phyloP scores from a whole-genome alignment of 2,888 invertebrate species.

The Rapana venosa region DNA sequence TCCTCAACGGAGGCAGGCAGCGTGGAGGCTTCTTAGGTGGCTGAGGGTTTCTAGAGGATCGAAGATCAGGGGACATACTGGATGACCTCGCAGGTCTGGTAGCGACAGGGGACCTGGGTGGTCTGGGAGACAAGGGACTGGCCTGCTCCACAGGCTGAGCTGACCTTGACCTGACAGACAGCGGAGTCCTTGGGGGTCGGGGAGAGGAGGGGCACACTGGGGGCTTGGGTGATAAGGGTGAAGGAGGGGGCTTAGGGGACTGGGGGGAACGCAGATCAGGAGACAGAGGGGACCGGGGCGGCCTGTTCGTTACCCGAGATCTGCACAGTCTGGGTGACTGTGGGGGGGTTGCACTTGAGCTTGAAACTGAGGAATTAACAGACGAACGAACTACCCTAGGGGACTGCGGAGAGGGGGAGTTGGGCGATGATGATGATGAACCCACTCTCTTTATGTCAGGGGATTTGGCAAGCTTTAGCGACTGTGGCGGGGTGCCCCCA shows the following conservation, averaged over 20 bases:
- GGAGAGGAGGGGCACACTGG: slow-evolving; percentile 25
- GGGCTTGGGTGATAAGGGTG: slow-evolving; percentile 22
- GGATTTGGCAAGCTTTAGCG: neutral
- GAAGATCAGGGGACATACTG: slow-evolving; percentile 25
- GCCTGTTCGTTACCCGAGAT: slow-evolving; percentile 22
- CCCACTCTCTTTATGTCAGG: neutral
- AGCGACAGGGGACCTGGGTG: slow-evolving; percentile 27
- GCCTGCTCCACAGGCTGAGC: slow-evolving; percentile 6
- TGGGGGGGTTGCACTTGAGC: neutral
- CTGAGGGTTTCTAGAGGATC: neutral
- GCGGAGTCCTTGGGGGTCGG: slow-evolving; percentile 15
- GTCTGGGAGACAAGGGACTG: slow-evolving; percentile 25
- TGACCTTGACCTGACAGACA: slow-evolving; percentile 32
- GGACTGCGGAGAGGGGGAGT: neutral
- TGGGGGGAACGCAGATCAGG: slow-evolving; percentile 32
- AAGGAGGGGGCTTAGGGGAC: slow-evolving; percentile 30
- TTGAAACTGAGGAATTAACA: neutral
- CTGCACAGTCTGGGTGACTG: slow-evolving; percentile 30
- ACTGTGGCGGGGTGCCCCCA: neutral
- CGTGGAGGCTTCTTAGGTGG: slow-evolving; percentile 32
- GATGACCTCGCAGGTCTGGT: slow-evolving; percentile 21
- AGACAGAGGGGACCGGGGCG: slow-evolving; percentile 25
- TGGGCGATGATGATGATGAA: neutral
- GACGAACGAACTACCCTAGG: neutral
- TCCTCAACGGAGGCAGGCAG: neutral